Conservation (phyloP, 2,797 vertebrate genomes). For the Emys orbicularis region DNA sequence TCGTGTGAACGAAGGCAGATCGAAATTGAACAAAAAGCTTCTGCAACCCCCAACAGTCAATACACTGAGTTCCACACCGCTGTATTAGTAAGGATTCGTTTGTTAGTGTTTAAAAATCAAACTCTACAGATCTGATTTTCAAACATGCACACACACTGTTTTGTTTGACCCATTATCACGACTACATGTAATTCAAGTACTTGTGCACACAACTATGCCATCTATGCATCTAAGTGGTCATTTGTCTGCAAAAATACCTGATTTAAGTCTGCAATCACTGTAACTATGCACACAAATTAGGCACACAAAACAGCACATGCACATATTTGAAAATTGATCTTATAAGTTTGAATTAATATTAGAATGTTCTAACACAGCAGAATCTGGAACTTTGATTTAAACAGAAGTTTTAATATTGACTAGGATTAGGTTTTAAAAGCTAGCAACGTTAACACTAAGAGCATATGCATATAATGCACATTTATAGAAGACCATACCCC, state of each 20-base stretch:
- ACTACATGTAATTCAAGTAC: background rate
- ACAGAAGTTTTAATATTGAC: background rate
- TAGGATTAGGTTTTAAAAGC: background rate
- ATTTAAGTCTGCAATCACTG: background rate
- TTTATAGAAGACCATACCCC: accelerated
- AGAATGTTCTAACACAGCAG: background rate
- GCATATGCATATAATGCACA: background rate
- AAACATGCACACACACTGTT: background rate
- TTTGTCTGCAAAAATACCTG: background rate
- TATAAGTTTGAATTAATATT: accelerated
- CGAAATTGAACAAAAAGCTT: background rate
- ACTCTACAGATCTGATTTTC: background rate
- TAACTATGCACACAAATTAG: background rate
- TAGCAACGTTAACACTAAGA: background rate
- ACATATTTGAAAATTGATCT: accelerated
- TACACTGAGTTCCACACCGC: background rate
- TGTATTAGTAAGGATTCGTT: background rate
- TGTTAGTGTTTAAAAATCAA: background rate
- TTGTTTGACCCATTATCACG: background rate
- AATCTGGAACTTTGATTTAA: accelerated
- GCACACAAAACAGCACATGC: background rate
- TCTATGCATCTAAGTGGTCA: background rate
- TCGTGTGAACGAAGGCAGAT: background rate
- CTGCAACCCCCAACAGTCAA: background rate
- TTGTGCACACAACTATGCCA: background rate